Percentiles rank a stretch among this genome's conserved stretches.
Conservation (phyloP, 1,140 invertebrate species). For the Bursaphelenchus mucronatus region DNA sequence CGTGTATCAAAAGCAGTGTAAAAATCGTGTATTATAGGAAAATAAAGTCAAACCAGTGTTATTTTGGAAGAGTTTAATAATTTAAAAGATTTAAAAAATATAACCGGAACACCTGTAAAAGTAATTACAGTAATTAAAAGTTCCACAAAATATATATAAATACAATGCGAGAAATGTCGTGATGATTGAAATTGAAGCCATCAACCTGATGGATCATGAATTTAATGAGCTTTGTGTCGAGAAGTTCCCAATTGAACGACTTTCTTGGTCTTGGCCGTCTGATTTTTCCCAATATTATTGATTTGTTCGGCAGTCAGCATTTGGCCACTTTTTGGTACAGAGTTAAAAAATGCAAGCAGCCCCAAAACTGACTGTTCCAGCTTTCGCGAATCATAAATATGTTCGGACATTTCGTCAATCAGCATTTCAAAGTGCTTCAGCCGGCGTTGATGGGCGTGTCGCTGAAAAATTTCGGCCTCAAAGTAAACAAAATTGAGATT, state of each 20-base stretch:
- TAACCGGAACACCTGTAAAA: no score
- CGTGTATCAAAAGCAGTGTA: no score
- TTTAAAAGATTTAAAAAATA: no score
- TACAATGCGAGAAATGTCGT: no score
- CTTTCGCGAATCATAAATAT: slow-evolving; percentile 14
- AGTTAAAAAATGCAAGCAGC: slow-evolving; percentile 18
- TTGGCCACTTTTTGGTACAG: slow-evolving; percentile 18
- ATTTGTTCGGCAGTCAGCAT: slow-evolving; percentile 17
- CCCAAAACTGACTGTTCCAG: slow-evolving; percentile 16
- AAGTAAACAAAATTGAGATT: slow-evolving; percentile 3
- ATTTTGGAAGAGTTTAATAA: no score
- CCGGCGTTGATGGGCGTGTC: slow-evolving; percentile 19
- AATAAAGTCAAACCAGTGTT: no score
- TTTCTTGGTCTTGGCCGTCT: neutral
- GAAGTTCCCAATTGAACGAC: slow-evolving; percentile 11
- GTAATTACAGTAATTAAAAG: no score
- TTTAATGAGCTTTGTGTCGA: slow-evolving; percentile 13
- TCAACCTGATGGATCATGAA: no score
- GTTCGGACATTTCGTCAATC: slow-evolving; percentile 20
- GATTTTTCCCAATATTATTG: slow-evolving; percentile 2
- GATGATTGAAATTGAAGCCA: no score
- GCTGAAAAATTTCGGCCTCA: neutral
- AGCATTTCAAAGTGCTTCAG: slow-evolving; percentile 23
- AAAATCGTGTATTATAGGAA: no score
- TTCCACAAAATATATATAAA: no score